Base-by-base conservation (phyloP, 2,888 invertebrate species). In the Sarcophaga carnaria region DNA sequence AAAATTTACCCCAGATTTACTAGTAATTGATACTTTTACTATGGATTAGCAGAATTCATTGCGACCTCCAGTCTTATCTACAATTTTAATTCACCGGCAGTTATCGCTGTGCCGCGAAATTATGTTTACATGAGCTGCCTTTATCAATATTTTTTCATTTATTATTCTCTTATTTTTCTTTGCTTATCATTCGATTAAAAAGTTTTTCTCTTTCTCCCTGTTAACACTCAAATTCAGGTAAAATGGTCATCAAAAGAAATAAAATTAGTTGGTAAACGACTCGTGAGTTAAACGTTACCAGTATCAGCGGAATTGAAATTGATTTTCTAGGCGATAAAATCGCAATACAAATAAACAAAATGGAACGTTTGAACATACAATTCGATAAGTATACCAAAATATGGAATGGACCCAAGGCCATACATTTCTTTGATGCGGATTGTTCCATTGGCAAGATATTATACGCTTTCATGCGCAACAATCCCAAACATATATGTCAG, bases 321-420 rank as follows among this genome's bases (percentile, higher is more conserved):
- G 25, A 60, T 60, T 6, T 47, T 66, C 8, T 10, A 8, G 27
- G n/a, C 66, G 17, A n/a, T 14, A 49, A 54, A 60, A 47, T 3
- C 22, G 2, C 14, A 10, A 4, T 20, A 54, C 37, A 8, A 37
- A 14, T 3, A 64, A 11, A 49, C 25, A 45, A 80, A 85, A 92
- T 92, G 92, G 90, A 91, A 79, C 87, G 88, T 85, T 87, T 89
- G 64, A 88, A 87, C 85, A 92, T 90, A 76, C 90, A 90, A 81
- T 92, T 91, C 87, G 92, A 92, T 90, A 92, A 92, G 88, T 92
- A 92, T 77, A 92, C 90, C 49, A 92, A 92, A 90, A 88, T 91
- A 81, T 92, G 92, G 92, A 92, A 90, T 87, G 92, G 92, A 71
- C 91, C 92, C 84, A 91, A 91, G 88, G 90, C 91, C 83, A 88